Percentiles rank a stretch among this genome's conserved stretches.
These are phyloP conservation scores for Menidia beryllina DNA, from an alignment of 2,113 vertebrate genomes.

Conservation along the genomic window DNA sequence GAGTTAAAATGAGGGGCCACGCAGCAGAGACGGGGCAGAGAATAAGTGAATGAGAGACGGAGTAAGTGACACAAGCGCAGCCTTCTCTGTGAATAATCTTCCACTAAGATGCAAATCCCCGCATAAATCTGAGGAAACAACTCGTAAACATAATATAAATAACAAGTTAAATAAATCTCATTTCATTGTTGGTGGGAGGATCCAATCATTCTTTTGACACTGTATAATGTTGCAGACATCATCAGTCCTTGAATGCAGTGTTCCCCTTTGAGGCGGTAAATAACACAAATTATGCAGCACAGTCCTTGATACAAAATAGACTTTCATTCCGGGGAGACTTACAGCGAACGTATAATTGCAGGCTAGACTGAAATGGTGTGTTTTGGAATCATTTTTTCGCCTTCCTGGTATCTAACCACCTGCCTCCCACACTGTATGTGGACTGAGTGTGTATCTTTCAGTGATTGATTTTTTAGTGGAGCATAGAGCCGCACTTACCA, in stretches of 20 bases:
- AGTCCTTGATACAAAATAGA: constrained; percentile 42
- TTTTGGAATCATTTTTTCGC: constrained; percentile 16
- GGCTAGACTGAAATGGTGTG: constrained; percentile 10
- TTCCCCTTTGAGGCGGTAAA: constrained; percentile 69
- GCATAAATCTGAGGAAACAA: constrained; percentile 56
- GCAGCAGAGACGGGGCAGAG: constrained; percentile 3
- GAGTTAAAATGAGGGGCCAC: background rate
- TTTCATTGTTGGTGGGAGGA: constrained; percentile 51
- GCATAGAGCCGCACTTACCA: constrained; percentile 80
- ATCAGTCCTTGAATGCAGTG: constrained; percentile 62
- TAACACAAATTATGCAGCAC: constrained; percentile 59
- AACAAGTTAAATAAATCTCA: constrained; percentile 67
- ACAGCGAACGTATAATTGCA: constrained; percentile 22
- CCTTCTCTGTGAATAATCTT: constrained; percentile 58
- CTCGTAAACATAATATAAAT: constrained; percentile 62
- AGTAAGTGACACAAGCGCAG: constrained; percentile 13
- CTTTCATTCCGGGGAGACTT: constrained; percentile 43
- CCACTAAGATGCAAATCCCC: constrained; percentile 56
- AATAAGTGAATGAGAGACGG: constrained; percentile 6
- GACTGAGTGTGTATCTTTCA: background rate
- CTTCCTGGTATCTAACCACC: background rate
- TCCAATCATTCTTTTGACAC: constrained; percentile 65
- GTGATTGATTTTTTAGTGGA: constrained; percentile 9
- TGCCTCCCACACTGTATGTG: background rate
- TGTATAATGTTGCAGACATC: constrained; percentile 67